Evolutionary conservation across 2,888 invertebrate genomes (phyloP), one percentile per base, ranked within the genome.

Genomic region (Tupiocoris notatus): DNA sequence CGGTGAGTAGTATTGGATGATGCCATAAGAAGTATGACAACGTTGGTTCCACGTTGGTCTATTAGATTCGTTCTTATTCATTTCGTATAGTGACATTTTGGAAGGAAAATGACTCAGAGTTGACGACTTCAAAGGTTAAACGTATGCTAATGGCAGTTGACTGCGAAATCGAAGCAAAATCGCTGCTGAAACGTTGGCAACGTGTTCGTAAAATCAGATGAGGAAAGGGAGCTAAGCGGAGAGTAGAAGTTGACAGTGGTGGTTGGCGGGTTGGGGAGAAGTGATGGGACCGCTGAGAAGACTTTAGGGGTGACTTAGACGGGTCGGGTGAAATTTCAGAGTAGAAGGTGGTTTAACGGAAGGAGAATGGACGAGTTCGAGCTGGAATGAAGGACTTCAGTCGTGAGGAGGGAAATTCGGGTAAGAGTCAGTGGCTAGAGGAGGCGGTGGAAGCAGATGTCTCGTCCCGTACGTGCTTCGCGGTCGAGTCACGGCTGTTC

Each of bases 361-460:
- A 39, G 6, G 39, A 12, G 39, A 39, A n/a, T n/a, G n/a, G n/a
- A n/a, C n/a, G n/a, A n/a, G n/a, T n/a, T n/a, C n/a, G n/a, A n/a
- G n/a, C n/a, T n/a, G n/a, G n/a, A n/a, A n/a, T n/a, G 39, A 3
- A 39, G 39, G 39, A 39, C 39, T 39, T 39, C 12, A 12, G 39
- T 39, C 12, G 39, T 39, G 39, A 7, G 62, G 63, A 56, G 63
- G 18, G 64, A 64, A 59, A 63, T 74, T 74, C 58, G n/a, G 75
- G 75, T 75, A 75, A 75, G 64, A 65, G 75, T 75, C 75, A 75
- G 75, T 23, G 75, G 75, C 75, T 64, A 75, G 39, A 3, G 39
- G 39, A 12, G 39, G 39, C 3, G 12, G 3, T 39, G 39, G 39
- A 7, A 39, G 66, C 75, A 75, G 75, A 75, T 75, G 75, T 66